Percentiles rank a stretch among this genome's conserved stretches.
Conservation (phyloP, 1,140 invertebrate genomes). For the Drosophila seguyi region DNA sequence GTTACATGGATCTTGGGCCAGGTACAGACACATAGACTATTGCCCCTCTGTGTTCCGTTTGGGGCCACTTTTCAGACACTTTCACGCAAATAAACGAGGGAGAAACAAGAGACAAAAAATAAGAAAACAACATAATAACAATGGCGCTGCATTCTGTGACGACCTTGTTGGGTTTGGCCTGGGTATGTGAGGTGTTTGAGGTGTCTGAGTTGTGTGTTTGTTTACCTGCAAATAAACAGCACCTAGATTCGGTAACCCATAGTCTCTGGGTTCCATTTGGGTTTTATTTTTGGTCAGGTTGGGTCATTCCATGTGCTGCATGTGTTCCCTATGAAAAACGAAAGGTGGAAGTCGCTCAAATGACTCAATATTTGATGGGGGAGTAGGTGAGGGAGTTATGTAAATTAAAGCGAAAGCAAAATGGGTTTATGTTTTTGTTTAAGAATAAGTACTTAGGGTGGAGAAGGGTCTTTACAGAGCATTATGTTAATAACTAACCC, state of each 20-base stretch:
- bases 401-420: constrained; percentile 21
- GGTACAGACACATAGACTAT: constrained; percentile 8
- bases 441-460: not conserved
- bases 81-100: constrained; percentile 50
- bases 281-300: constrained; percentile 8
- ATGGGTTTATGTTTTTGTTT: constrained; percentile 13
- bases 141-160: constrained; percentile 68
- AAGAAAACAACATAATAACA: constrained; percentile 34
- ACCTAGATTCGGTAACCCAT: constrained; percentile 22
- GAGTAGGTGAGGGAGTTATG: constrained; percentile 20
- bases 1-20: constrained; percentile 17
- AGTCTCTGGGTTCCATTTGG: constrained; percentile 5
- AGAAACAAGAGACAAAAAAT: constrained; percentile 9
- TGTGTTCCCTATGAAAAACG: constrained; percentile 24
- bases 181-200: not conserved
- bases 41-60: constrained; percentile 60
- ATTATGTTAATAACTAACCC: constrained; percentile 1
- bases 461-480: not conserved
- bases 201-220: constrained; percentile 29
- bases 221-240: constrained; percentile 47
- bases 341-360: constrained; percentile 16
- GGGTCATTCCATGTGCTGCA: constrained; percentile 1
- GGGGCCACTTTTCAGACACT: constrained; percentile 57
- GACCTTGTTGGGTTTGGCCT: constrained; percentile 58
- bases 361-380: constrained; percentile 10